A percentile compares a stretch with the other conserved stretches of the same genome.
phyloP scores from a whole-genome alignment of 2,113 vertebrate species.

The Gallinago jamesoni region DNA sequence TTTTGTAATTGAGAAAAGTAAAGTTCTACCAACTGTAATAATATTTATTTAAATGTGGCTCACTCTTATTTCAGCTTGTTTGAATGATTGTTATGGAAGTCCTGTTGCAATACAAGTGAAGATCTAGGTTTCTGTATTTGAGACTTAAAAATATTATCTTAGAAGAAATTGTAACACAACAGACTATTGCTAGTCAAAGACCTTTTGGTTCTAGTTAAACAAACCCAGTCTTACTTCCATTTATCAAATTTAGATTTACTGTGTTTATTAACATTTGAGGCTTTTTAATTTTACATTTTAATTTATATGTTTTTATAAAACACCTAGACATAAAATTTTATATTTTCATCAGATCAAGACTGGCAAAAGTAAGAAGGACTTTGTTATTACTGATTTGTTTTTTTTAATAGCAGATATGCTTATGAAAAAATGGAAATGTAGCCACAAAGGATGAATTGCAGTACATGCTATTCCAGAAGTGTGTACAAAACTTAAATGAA shows the following conservation, averaged over 20 bases:
- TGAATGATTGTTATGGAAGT: not conserved
- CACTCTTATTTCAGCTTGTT: not conserved
- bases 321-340: not conserved
- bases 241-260: not conserved
- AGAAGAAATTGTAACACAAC: not conserved
- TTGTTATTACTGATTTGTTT: not conserved
- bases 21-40: conserved; percentile 45
- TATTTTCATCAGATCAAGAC: not conserved
- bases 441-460: not conserved
- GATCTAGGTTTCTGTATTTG: not conserved
- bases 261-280: not conserved
- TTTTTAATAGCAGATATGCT: not conserved
- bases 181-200: not conserved
- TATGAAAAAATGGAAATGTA: not conserved
- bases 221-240: not conserved
- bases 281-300: not conserved
- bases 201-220: not conserved
- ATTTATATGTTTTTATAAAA: not conserved
- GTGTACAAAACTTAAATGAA: not conserved
- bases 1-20: conserved; percentile 61
- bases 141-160: not conserved
- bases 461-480: not conserved
- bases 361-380: not conserved
- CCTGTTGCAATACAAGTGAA: not conserved
- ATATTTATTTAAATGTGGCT: not conserved